Conservation (phyloP, 1,140 invertebrate genomes). For the Pararge aegeria region DNA sequence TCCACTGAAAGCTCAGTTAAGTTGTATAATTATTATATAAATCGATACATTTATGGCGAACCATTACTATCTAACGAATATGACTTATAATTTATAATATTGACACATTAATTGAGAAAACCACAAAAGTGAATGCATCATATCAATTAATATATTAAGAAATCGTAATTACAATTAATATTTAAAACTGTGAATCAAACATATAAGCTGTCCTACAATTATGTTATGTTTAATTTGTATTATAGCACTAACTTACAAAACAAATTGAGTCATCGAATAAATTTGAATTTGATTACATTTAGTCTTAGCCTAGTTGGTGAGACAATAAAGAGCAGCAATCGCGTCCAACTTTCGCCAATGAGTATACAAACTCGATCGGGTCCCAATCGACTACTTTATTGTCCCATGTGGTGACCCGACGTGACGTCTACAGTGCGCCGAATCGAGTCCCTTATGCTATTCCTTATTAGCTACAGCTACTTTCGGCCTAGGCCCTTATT, state of each 20-base stretch:
- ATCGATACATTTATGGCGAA: slow-evolving; percentile 56
- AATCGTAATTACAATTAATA: slow-evolving; percentile 23
- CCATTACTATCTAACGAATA: slow-evolving; percentile 62
- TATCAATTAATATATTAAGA: slow-evolving; percentile 45
- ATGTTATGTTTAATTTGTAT: slow-evolving; percentile 63
- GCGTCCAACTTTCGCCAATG: neutral
- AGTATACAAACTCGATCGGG: neutral
- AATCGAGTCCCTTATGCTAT: slow-evolving; percentile 7
- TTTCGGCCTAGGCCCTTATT: slow-evolving; percentile 9
- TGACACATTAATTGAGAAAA: slow-evolving; percentile 74
- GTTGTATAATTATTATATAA: slow-evolving; percentile 44
- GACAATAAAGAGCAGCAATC: slow-evolving; percentile 28
- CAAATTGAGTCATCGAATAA: slow-evolving; percentile 31
- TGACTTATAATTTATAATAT: slow-evolving; percentile 61
- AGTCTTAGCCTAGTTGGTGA: slow-evolving; percentile 31
- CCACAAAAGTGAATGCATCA: slow-evolving; percentile 44
- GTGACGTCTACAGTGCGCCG: slow-evolving; percentile 18
- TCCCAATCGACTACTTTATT: slow-evolving; percentile 24
- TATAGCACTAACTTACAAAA: slow-evolving; percentile 42
- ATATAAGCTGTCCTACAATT: slow-evolving; percentile 51
- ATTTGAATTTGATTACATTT: slow-evolving; percentile 24
- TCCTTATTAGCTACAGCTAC: slow-evolving; percentile 18
- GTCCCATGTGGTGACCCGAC: slow-evolving; percentile 13
- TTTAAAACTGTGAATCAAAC: slow-evolving; percentile 26
- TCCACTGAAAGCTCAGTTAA: slow-evolving; percentile 65